Conservation (phyloP, 2,113 vertebrate genomes). For the Rattus rattus region DNA sequence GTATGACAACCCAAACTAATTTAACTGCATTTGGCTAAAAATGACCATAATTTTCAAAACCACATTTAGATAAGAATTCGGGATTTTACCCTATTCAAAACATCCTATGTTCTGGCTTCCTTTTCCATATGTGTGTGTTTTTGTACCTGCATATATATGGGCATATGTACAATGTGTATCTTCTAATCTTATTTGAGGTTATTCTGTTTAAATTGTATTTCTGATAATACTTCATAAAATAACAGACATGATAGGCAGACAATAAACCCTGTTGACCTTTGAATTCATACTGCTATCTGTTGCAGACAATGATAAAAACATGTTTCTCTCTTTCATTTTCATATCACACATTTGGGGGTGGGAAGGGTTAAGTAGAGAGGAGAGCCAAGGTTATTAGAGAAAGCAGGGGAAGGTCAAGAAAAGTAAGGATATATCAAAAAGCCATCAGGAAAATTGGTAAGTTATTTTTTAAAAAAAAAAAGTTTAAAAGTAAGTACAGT, state of each 20-base stretch:
- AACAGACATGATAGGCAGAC: not conserved
- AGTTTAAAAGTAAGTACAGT: not conserved
- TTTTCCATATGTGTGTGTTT: not conserved
- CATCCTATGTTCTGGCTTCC: not conserved
- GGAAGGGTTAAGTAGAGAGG: not conserved
- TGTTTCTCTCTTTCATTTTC: not conserved
- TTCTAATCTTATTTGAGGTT: not conserved
- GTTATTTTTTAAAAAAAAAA: not conserved
- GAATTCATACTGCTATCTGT: not conserved
- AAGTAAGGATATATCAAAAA: not conserved
- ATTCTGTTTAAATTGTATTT: not conserved
- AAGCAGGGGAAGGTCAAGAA: not conserved
- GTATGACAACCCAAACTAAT: not conserved
- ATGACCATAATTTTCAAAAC: not conserved
- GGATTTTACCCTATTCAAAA: not conserved
- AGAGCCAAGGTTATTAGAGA: not conserved
- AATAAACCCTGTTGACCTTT: not conserved
- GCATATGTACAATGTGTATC: not conserved
- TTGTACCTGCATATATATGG: not conserved
- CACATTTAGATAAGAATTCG: not conserved
- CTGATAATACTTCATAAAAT: not conserved
- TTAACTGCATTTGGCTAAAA: not conserved
- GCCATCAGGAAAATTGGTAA: not conserved
- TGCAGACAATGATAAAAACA: not conserved
- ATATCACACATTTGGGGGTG: not conserved